These are phyloP conservation scores for Gisinianus flammeolus DNA, from an alignment of 2,888 invertebrate species.

Conservation along the genomic window DNA sequence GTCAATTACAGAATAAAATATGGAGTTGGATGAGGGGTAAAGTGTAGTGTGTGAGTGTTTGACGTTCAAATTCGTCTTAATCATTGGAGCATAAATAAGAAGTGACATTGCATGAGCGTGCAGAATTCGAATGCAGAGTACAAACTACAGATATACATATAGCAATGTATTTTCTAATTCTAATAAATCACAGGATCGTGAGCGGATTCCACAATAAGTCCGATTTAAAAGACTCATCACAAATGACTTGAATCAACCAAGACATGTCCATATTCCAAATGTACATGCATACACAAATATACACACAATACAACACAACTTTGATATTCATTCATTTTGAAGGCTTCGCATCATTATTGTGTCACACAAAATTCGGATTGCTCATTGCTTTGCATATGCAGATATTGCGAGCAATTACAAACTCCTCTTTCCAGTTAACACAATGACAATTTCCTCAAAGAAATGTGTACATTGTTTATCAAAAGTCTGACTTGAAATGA, in stretches of 20 bases:
- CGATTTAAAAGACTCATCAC: conserved; percentile 25
- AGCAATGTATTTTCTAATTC: conserved; percentile 24
- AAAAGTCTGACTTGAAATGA: too few species aligned
- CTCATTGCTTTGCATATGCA: too few species aligned
- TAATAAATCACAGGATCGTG: conserved; percentile 37
- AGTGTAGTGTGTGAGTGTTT: not conserved
- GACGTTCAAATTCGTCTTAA: conserved; percentile 30
- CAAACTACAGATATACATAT: too few species aligned
- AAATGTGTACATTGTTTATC: too few species aligned
- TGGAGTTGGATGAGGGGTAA: not conserved
- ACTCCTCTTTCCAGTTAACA: too few species aligned
- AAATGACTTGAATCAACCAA: not conserved
- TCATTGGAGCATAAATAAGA: conserved; percentile 21
- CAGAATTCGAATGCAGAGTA: not conserved
- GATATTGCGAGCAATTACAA: too few species aligned
- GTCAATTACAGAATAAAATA: conserved; percentile 23
- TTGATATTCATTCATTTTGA: not conserved
- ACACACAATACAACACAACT: not conserved
- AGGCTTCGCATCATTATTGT: not conserved
- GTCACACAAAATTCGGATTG: too few species aligned
- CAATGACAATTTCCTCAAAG: too few species aligned
- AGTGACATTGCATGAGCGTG: conserved; percentile 31
- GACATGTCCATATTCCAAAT: not conserved
- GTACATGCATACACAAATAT: not conserved
- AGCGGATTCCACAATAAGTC: conserved; percentile 21